Percentiles rank a stretch among this genome's conserved stretches.
phyloP scores from a whole-genome alignment of 2,888 invertebrate genomes.

The Philhelius pedissequus region DNA sequence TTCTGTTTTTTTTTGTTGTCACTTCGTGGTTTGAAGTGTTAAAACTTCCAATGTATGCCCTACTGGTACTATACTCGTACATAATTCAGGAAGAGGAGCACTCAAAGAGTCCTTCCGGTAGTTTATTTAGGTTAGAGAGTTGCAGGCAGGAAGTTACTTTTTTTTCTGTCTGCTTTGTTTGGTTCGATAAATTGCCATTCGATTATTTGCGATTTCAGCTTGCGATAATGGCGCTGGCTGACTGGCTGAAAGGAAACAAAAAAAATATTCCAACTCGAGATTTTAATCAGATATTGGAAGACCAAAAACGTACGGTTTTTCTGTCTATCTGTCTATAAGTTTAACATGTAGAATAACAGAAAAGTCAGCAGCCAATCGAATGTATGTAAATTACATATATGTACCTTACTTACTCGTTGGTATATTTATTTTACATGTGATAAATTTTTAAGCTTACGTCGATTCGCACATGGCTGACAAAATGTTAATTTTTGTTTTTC shows the following conservation, averaged over 20 bases:
- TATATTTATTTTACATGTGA: too few species aligned
- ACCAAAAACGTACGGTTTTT: neutral
- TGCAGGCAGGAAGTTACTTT: neutral
- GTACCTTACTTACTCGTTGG: too few species aligned
- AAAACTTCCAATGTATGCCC: neutral
- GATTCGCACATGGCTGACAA: too few species aligned
- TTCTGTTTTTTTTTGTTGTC: neutral
- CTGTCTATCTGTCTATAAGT: neutral
- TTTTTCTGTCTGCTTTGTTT: neutral
- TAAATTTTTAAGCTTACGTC: too few species aligned
- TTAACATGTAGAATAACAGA: neutral
- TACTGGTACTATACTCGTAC: neutral
- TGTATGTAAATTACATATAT: too few species aligned
- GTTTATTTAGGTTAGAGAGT: neutral
- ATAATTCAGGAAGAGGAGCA: neutral
- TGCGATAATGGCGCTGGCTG: neutral
- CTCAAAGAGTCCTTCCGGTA: slow-evolving; percentile 4
- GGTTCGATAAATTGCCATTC: slow-evolving; percentile 9
- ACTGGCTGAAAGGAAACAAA: neutral
- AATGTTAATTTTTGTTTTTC: too few species aligned
- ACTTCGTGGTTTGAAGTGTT: neutral
- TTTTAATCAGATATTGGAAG: neutral
- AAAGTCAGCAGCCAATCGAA: too few species aligned
- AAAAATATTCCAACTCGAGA: neutral
- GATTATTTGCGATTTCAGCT: slow-evolving; percentile 14